A percentile compares a stretch with the other conserved stretches of the same genome.
phyloP scores from a whole-genome alignment of 2,797 vertebrate genomes.

The Hemibagrus guttatus region DNA sequence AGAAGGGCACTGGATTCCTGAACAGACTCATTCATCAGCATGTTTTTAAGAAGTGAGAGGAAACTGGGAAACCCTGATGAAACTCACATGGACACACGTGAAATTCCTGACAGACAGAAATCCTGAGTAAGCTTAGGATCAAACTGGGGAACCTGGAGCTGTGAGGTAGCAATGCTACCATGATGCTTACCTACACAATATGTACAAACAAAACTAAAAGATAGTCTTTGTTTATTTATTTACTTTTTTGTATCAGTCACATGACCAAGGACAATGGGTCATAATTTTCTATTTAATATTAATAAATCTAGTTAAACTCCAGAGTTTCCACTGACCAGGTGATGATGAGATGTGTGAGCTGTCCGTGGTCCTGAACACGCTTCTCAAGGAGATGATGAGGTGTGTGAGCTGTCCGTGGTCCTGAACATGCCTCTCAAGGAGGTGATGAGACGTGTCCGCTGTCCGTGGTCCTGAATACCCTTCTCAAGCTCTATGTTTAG shows the following conservation, averaged over 20 bases:
- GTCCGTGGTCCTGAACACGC: conserved; percentile 4
- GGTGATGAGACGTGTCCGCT: background rate
- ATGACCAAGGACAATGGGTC: background rate
- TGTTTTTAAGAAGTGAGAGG: background rate
- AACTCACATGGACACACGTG: background rate
- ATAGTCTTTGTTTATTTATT: background rate
- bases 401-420: conserved; percentile 1
- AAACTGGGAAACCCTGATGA: background rate
- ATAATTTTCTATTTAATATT: background rate
- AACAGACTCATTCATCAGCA: background rate
- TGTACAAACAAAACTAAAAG: background rate
- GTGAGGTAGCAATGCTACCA: background rate
- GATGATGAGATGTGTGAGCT: background rate
- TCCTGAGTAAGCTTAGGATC: background rate
- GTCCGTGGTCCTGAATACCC: conserved; percentile 1
- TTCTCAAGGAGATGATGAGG: no score
- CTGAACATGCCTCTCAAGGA: background rate
- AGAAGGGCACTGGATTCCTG: background rate
- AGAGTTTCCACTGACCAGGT: background rate
- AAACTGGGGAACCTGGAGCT: background rate
- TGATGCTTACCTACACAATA: background rate
- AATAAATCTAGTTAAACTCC: background rate
- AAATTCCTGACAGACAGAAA: background rate
- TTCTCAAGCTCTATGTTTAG: background rate
- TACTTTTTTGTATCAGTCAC: background rate